These are phyloP conservation scores for Meloidogyne hapla DNA, from an alignment of 1,140 invertebrate genomes.

Conservation along the genomic window DNA sequence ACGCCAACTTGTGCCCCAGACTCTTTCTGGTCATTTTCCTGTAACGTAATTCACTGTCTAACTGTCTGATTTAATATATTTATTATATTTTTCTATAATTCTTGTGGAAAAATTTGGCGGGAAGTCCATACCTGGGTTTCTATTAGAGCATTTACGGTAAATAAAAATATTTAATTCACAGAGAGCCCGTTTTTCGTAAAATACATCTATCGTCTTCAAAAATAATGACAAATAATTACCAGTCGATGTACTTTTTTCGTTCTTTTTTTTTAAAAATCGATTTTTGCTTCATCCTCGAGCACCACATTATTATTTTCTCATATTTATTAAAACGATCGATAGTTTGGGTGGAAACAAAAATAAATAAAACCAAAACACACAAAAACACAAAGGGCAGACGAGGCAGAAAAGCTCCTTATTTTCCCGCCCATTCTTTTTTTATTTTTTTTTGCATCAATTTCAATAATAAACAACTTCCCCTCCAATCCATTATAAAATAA, in stretches of 20 bases:
- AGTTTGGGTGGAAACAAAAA: background rate
- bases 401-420: background rate
- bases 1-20: no score
- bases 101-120: background rate
- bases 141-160: no score
- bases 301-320: background rate
- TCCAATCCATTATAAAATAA: background rate
- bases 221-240: background rate
- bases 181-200: background rate
- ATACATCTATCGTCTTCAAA: background rate
- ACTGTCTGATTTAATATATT: no score
- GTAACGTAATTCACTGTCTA: no score
- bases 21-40: no score
- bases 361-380: constrained; percentile 1
- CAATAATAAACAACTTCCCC: background rate
- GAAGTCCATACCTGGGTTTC: no score
- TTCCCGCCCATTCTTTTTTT: background rate
- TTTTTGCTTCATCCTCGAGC: background rate
- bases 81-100: no score
- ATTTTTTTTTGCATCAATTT: background rate
- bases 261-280: background rate
- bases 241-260: background rate
- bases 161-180: no score
- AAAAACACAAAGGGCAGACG: background rate
- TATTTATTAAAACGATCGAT: background rate